phyloP scores from a whole-genome alignment of 2,888 invertebrate genomes.

The Chloroclysta siterata region DNA sequence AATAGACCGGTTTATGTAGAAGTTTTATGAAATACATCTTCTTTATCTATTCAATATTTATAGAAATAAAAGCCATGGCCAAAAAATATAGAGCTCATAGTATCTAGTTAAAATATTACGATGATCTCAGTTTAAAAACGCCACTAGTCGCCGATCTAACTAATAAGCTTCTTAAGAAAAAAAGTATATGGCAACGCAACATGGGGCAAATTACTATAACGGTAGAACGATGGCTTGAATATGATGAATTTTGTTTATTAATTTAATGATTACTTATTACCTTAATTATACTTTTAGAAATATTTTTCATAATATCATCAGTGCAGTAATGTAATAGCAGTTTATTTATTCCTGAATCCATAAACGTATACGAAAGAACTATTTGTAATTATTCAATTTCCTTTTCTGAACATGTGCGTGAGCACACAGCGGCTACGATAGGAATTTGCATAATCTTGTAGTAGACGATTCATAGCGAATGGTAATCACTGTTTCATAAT shows the following conservation, averaged over 20 bases:
- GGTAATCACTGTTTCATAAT: too few species aligned
- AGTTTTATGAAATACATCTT: conserved; percentile 9
- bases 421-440: neutral
- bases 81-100: neutral
- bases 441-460: neutral
- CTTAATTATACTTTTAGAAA: conserved; percentile 6
- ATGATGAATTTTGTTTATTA: neutral
- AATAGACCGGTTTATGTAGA: conserved; percentile 53
- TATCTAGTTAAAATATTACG: neutral
- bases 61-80: conserved; percentile 3
- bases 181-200: neutral
- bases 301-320: conserved; percentile 17
- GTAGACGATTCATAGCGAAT: too few species aligned
- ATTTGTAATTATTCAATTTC: conserved; percentile 22
- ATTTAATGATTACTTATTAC: neutral
- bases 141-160: neutral
- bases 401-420: neutral
- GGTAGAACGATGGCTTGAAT: neutral
- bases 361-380: conserved; percentile 41
- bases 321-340: conserved; percentile 25
- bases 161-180: neutral
- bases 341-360: conserved; percentile 37
- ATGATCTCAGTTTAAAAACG: neutral
- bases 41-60: conserved; percentile 4
- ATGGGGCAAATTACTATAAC: neutral